A percentile compares a stretch with the other conserved stretches of the same genome.
phyloP scores from a whole-genome alignment of 1,140 invertebrate genomes.

The Ceratina japonica region DNA sequence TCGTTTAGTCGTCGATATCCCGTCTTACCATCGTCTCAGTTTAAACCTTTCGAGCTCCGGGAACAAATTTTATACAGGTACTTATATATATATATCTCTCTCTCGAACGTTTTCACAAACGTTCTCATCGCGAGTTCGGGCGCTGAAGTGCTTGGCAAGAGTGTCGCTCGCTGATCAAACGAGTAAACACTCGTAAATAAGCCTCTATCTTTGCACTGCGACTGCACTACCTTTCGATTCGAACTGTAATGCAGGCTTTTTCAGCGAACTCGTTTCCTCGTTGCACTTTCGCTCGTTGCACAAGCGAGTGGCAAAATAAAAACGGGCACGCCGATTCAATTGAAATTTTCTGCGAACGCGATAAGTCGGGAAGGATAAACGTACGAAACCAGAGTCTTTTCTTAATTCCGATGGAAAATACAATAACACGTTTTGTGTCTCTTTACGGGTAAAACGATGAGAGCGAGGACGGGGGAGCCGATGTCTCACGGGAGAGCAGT shows the following conservation, averaged over 20 bases:
- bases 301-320: background rate
- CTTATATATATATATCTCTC: too few relatives aligned
- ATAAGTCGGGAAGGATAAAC: too few relatives aligned
- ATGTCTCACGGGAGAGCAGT: background rate
- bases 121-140: too few relatives aligned
- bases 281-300: background rate
- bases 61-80: background rate
- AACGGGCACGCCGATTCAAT: background rate
- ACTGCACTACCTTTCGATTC: background rate
- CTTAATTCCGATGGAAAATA: background rate
- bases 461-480: background rate
- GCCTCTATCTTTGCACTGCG: background rate
- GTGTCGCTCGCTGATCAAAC: background rate
- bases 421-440: background rate
- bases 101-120: too few relatives aligned
- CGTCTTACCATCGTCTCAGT: too few relatives aligned
- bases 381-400: too few relatives aligned
- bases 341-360: background rate
- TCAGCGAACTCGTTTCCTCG: slow-evolving; percentile 1
- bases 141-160: too few relatives aligned
- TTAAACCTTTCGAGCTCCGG: background rate
- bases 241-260: background rate
- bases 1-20: too few relatives aligned
- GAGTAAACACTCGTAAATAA: background rate
- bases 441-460: background rate